Evolutionary conservation across 2,113 vertebrate genomes (phyloP).

Genomic region (Eolophus roseicapilla): DNA sequence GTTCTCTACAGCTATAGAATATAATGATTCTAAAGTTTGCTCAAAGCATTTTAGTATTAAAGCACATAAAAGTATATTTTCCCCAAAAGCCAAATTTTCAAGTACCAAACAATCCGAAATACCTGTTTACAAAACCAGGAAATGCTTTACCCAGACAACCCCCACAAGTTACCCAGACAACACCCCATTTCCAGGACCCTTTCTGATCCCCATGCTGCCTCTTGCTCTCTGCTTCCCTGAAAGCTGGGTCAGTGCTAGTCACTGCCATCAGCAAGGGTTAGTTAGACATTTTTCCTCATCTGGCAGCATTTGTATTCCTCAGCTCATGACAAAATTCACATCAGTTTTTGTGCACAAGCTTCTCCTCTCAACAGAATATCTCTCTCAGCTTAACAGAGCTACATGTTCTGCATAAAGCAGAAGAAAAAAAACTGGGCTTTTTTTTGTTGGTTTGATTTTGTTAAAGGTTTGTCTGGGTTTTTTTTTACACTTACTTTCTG

Average conservation of each 20-base stretch:
- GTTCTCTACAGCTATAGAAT: not conserved
- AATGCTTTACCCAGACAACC: not conserved
- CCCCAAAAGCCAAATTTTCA: not conserved
- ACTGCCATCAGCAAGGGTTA: not conserved
- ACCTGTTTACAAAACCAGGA: not conserved
- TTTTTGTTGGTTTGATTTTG: not conserved
- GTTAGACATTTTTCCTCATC: not conserved
- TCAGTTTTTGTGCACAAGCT: not conserved
- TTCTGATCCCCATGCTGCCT: not conserved
- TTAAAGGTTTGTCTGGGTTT: not conserved
- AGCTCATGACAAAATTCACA: not conserved
- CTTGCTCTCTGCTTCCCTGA: fast-evolving
- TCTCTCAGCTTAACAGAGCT: not conserved
- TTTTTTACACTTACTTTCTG: not conserved
- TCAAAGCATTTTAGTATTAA: not conserved
- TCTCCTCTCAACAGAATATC: not conserved
- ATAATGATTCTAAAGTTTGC: not conserved
- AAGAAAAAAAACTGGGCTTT: not conserved
- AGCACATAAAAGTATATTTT: not conserved
- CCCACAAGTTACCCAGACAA: not conserved
- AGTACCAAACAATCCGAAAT: not conserved
- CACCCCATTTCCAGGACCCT: not conserved
- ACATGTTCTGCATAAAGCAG: not conserved
- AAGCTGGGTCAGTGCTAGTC: not conserved
- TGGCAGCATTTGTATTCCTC: not conserved